Evolutionary conservation across 1,140 invertebrate genomes (phyloP).

Genomic region (Scaptodrosophila lebanonensis): DNA sequence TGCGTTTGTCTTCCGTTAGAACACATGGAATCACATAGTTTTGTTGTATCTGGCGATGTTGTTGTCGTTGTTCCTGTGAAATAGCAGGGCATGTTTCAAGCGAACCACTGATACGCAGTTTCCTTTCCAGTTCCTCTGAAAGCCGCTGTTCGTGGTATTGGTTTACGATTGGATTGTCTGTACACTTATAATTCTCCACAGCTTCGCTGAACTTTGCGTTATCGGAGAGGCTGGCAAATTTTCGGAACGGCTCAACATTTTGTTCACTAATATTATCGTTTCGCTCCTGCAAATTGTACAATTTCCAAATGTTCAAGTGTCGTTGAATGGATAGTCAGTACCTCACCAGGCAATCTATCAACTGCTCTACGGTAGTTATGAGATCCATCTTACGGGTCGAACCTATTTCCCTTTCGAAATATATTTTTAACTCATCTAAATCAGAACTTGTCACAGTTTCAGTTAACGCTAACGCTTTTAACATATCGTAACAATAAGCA

Average conservation of each 20-base stretch:
- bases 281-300: too few relatives aligned
- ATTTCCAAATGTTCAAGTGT: too few relatives aligned
- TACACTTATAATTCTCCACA: slow-evolving; percentile 22
- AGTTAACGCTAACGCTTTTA: slow-evolving; percentile 43
- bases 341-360: slow-evolving; percentile 59
- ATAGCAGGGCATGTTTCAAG: too few relatives aligned
- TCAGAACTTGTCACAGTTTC: slow-evolving; percentile 11
- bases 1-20: slow-evolving; percentile 50
- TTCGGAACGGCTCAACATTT: slow-evolving; percentile 42
- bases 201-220: slow-evolving; percentile 23
- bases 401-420: slow-evolving; percentile 44
- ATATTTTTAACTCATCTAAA: slow-evolving; percentile 44
- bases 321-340: too few relatives aligned
- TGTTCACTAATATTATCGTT: slow-evolving; percentile 42
- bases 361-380: slow-evolving; percentile 36
- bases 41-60: slow-evolving; percentile 8
- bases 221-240: background rate
- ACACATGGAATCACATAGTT: slow-evolving; percentile 27
- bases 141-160: slow-evolving; percentile 46
- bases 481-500: slow-evolving; percentile 45
- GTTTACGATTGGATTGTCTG: slow-evolving; percentile 13
- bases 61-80: background rate
- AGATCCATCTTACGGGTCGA: slow-evolving; percentile 28
- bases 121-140: slow-evolving; percentile 43
- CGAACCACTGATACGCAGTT: slow-evolving; percentile 35